Evolutionary conservation across 2,888 invertebrate species (phyloP), one percentile per base, ranked within the genome.

Genomic region (Daptonema setosum): DNA sequence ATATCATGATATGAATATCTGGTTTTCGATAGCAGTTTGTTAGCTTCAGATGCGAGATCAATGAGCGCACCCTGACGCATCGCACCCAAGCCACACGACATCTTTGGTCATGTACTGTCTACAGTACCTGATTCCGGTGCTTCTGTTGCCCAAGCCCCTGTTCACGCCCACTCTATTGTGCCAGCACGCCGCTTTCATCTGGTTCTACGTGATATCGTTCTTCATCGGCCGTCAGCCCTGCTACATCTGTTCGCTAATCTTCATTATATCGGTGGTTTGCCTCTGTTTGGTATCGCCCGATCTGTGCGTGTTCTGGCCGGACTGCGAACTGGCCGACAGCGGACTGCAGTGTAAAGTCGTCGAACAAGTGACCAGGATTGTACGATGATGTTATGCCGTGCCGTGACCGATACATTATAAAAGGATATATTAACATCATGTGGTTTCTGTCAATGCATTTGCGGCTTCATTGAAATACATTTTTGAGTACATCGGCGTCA

Each of bases 171-270:
- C 88, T 43, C 77, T 93, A 59, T 80, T 93, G 65, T 86, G 91
- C 72, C 88, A 91, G 74, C 75, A 76, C 65, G 87, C 90, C 60
- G 86, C 93, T 83, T 93, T 95, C 73, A 87, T 95, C 80, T 83
- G 87, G 62, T 78, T 95, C 56, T 95, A 95, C 75, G 75, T 95
- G 65, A 83, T 91, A 65, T 88, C 93, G 66, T 95, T 95, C 76
- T 93, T 95, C 73, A 77, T 97, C 66, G 91, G 93, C 71, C 78
- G 88, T 59, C 93, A 87, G 72, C 95, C 95, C 1, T 97, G 95
- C 73, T 90, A 90, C 54, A 87, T 93, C 62, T 97, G 95, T 77
- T 87, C 87, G 69, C 76, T 91, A 56, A 85, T 95, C 63, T 97
- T 97, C 75, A 75, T 93, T 55, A 83, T 84, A 45, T 87, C 93